Percentiles rank a stretch among this genome's conserved stretches.
phyloP scores from a whole-genome alignment of 2,888 invertebrate species.

The Watsonalla binaria region DNA sequence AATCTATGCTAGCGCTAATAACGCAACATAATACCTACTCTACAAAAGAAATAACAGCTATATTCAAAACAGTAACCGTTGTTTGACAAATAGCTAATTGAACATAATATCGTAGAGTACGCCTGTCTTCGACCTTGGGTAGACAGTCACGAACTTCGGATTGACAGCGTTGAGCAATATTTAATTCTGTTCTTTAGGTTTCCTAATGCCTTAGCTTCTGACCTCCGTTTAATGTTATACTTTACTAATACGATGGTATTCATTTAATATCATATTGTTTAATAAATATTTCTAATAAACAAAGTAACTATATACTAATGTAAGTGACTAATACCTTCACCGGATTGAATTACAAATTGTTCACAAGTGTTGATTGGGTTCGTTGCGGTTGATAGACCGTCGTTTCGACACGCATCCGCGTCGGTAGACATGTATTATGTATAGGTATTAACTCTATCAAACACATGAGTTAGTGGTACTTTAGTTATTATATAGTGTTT shows the following conservation, averaged over 20 bases:
- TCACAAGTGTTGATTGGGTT: conserved; percentile 11
- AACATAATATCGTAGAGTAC: background rate
- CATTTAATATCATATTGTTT: background rate
- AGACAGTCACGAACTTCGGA: background rate
- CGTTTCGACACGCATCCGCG: conserved; percentile 36
- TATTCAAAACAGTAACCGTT: background rate
- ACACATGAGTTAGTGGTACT: too few species aligned
- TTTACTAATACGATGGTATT: background rate
- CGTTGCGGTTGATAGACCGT: conserved; percentile 4
- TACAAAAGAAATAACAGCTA: background rate
- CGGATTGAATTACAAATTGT: background rate
- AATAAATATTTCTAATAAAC: too few species aligned
- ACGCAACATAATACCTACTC: background rate
- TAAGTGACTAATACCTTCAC: background rate
- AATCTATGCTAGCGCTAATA: background rate
- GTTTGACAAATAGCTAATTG: background rate
- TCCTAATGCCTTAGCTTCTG: background rate
- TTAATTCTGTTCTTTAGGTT: background rate
- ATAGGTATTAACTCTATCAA: background rate
- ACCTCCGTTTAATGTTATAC: background rate
- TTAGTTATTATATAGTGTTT: too few species aligned
- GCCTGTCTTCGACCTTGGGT: background rate
- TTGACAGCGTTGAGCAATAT: background rate
- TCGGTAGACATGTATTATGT: conserved; percentile 1
- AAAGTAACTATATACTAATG: too few species aligned